These are phyloP conservation scores for Laticauda colubrina DNA, from an alignment of 2,113 vertebrate genomes.

Conservation along the genomic window DNA sequence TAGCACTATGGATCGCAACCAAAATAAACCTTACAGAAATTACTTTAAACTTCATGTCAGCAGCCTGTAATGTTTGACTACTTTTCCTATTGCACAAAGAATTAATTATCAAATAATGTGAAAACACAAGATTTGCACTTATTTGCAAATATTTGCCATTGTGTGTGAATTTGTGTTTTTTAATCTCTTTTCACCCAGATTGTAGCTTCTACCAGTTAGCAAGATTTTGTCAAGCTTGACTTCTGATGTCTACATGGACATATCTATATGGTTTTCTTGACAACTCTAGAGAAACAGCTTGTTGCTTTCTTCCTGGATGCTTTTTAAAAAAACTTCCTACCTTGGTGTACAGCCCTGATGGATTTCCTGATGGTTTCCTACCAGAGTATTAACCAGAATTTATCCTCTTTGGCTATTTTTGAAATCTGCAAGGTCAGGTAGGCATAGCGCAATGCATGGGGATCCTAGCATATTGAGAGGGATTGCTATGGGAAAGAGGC, in stretches of 20 bases:
- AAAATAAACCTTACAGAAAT: not conserved
- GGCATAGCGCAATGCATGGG: not conserved
- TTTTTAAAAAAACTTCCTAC: not conserved
- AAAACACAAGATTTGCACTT: not conserved
- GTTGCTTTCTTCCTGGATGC: not conserved
- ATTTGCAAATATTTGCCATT: not conserved
- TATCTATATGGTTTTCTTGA: not conserved
- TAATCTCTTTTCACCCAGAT: not conserved
- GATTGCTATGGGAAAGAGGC: not conserved
- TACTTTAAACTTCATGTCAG: not conserved
- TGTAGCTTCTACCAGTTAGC: not conserved
- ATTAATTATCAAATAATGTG: not conserved
- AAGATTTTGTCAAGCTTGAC: not conserved
- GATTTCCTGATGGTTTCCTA: not conserved
- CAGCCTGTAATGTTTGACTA: not conserved
- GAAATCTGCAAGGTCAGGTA: not conserved
- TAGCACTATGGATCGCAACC: not conserved
- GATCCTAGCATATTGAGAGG: not conserved
- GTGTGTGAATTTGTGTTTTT: not conserved
- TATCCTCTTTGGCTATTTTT: not conserved
- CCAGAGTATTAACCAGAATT: not conserved
- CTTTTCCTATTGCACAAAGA: not conserved
- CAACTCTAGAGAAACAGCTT: not conserved
- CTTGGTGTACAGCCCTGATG: not conserved
- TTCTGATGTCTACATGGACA: not conserved